Evolutionary conservation across 2,888 invertebrate species (phyloP), one percentile per base, ranked within the genome.

Genomic region (Eupeodes luniger): DNA sequence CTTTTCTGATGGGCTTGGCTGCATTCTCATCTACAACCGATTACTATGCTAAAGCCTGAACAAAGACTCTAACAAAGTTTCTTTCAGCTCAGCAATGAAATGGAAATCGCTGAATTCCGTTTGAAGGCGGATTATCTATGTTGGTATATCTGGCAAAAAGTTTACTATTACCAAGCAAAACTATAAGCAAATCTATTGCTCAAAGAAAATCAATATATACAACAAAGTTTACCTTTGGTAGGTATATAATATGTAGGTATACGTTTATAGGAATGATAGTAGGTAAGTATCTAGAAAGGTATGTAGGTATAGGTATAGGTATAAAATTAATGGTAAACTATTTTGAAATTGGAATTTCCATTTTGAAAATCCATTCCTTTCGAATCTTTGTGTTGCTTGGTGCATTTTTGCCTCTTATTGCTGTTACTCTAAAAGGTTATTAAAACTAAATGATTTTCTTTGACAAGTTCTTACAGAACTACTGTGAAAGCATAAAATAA

Each of bases 101-200:
- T 84, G 34, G 62, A 75, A 57, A 64, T 61, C 47, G 11, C 67
- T 11, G 7, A 40, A 61, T 44, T 40, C 34, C 51, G 16, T 66
- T 72, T 76, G 16, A 66, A 62, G 9, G n/a, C 57, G 66, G 77
- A 82, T 78, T 72, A 72, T 72, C 72, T 70, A 5, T 62, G 47
- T 66, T 9, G 16, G 2, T 19, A 11, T 19, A 9, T 4, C 27
- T 49, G 27, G 57, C 27, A 81, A 19, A 62, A 27, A 40, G 55
- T 69, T 80, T 79, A 7, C n/a, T 1, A 75, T 75, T 9, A 40
- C 40, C 5, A 40, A 9, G 69, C 75, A 67, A 36, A 74, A 74
- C 34, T 59, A 40, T 59, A 19, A 34, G 40, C 47, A 59, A 53
- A 53, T 66, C 59, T 53, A 61, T 72, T 83, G 12, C 34, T 53